Evolutionary conservation across 2,113 vertebrate species (phyloP), one percentile per base, ranked within the genome.

Genomic region (Tympanuchus pallidicinctus): DNA sequence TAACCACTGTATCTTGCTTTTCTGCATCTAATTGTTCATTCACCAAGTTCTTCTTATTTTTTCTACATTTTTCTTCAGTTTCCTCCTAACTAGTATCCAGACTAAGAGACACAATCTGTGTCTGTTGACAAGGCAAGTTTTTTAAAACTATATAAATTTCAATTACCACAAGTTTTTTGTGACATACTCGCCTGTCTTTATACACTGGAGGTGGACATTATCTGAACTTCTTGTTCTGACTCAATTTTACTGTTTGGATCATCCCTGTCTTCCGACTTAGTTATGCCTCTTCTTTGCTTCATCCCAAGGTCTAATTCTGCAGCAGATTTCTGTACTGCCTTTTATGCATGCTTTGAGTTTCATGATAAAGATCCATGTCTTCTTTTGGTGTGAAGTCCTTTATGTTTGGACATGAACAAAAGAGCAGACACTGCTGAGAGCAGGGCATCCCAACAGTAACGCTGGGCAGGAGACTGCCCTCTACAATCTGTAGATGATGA

Each of bases 41-140:
- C 40, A 54, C 27, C 50, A 60, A 83, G 77, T 70, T 71, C 3
- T 59, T 7, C 9, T 63, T 38, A 3, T 13, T 20, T 74, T 73
- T 76, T n/a, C 18, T 63, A 5, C 19, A 28, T n/a, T 47, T 42
- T 75, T 45, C 32, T 84, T 75, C 43, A 21, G 16, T 40, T 64
- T 18, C 61, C 40, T 25, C 36, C 6, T 40, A 36, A 61, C 34
- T 24, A 61, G 47, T 21, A 22, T 21, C 47, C 17, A 85, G 67
- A 8, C 54, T n/a, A 16, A 71, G 17, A 54, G 9, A 70, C 27
- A 71, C 3, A 24, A 14, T 17, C 10, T 47, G 12, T 47, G 16
- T 24, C 24, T 50, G 28, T 56, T 45, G 16, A 25, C 20, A 64
- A 48, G 27, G 36, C 1, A 8, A 14, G 3, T 0, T 1, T 45